Percentiles rank a stretch among this genome's conserved stretches.
Evolutionary conservation across 2,888 invertebrate genomes (phyloP).

Genomic region (Poecilus cupreus): DNA sequence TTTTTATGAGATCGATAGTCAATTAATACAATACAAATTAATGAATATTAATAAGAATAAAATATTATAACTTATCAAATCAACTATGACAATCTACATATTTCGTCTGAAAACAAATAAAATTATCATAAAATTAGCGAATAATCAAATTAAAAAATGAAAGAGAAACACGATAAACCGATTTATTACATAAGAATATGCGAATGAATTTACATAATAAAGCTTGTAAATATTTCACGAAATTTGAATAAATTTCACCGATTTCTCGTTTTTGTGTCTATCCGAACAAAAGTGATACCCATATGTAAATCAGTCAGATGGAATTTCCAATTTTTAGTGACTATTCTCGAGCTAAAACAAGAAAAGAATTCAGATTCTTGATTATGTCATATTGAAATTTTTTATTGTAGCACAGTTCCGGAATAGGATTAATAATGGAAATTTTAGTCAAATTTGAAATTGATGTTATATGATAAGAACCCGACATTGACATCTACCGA

Average conservation of each 20-base stretch:
- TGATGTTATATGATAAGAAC: not conserved
- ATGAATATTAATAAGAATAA: too few relatives aligned
- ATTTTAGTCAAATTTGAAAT: not conserved
- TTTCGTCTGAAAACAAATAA: too few relatives aligned
- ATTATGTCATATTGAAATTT: constrained; percentile 4
- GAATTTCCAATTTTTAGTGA: constrained; percentile 13
- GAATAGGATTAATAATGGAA: not conserved
- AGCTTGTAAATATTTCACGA: not conserved
- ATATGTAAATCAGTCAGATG: constrained; percentile 19
- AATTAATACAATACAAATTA: too few relatives aligned
- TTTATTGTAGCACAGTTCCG: not conserved
- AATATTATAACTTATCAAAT: too few relatives aligned
- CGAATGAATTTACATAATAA: not conserved
- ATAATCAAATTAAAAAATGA: too few relatives aligned
- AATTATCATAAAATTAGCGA: too few relatives aligned
- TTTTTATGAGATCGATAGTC: too few relatives aligned
- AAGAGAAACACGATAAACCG: not conserved
- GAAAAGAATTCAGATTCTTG: not conserved
- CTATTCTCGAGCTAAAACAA: not conserved
- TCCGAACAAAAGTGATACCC: not conserved
- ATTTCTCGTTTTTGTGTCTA: not conserved
- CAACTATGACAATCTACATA: too few relatives aligned
- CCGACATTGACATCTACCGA: too few relatives aligned
- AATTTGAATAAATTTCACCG: constrained; percentile 8
- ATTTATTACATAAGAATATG: not conserved